Conservation (phyloP, 2,888 invertebrate species). For the Anoncus sp. region DNA sequence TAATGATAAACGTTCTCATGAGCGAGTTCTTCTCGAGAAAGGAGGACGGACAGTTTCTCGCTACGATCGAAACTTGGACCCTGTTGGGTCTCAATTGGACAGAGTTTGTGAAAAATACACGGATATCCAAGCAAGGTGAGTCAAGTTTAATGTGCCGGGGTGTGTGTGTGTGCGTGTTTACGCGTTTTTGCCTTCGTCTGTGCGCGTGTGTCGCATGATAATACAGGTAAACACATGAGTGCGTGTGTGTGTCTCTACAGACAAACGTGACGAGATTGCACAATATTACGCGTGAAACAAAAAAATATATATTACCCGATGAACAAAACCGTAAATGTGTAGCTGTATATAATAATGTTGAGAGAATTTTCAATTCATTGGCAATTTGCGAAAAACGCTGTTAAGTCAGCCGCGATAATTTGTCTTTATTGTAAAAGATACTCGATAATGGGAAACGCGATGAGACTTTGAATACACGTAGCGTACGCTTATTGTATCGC, state of each 20-base stretch:
- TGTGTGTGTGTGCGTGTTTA: background rate
- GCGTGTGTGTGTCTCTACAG: slow-evolving; percentile 12
- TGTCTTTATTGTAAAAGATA: background rate
- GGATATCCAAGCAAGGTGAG: slow-evolving; percentile 72
- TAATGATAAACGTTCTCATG: slow-evolving; percentile 79
- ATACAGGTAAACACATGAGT: slow-evolving; percentile 7
- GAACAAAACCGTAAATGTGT: slow-evolving; percentile 18
- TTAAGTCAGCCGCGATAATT: slow-evolving; percentile 15
- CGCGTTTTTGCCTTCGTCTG: background rate
- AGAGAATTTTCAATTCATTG: slow-evolving; percentile 20
- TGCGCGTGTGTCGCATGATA: no score
- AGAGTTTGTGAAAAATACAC: slow-evolving; percentile 71
- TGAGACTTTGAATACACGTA: background rate
- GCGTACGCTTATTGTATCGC: background rate
- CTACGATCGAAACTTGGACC: slow-evolving; percentile 74
- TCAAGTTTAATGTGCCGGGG: background rate
- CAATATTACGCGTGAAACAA: slow-evolving; percentile 24
- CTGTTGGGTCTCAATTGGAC: slow-evolving; percentile 80
- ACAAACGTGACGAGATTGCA: slow-evolving; percentile 56
- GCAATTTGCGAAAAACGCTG: slow-evolving; percentile 20
- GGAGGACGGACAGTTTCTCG: slow-evolving; percentile 73
- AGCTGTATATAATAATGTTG: slow-evolving; percentile 6
- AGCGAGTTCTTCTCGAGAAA: slow-evolving; percentile 76
- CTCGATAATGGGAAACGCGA: background rate
- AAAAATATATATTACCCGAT: slow-evolving; percentile 44